Conservation (phyloP, 1,140 invertebrate species). For the Macrobrachium nipponense region DNA sequence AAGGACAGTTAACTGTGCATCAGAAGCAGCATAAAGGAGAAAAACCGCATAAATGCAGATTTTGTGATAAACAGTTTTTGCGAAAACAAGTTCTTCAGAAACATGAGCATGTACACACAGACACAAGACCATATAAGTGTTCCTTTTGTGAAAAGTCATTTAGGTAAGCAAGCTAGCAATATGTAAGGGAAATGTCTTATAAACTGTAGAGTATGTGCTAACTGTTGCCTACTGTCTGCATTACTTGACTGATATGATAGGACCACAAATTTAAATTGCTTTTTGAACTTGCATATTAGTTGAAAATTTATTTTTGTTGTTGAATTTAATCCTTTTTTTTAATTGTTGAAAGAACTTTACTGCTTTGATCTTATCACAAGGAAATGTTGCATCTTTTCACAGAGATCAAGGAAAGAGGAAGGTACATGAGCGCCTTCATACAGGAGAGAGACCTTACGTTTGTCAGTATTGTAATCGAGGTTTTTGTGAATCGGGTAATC, state of each 20-base stretch:
- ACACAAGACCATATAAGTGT: slow-evolving; percentile 52
- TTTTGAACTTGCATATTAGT: background rate
- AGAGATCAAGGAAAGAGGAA: slow-evolving; percentile 41
- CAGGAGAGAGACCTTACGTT: slow-evolving; percentile 62
- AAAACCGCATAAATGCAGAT: slow-evolving; percentile 48
- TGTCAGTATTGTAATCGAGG: slow-evolving; percentile 61
- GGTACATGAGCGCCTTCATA: slow-evolving; percentile 53
- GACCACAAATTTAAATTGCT: too few relatives aligned
- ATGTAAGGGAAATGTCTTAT: background rate
- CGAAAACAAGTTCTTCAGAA: slow-evolving; percentile 46
- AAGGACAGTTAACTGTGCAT: slow-evolving; percentile 49
- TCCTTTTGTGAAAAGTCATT: slow-evolving; percentile 51
- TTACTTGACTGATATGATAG: too few relatives aligned
- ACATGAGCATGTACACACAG: slow-evolving; percentile 52
- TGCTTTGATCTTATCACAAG: background rate
- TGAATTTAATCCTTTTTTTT: background rate
- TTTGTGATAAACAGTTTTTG: slow-evolving; percentile 48
- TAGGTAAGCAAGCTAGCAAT: slow-evolving; percentile 12
- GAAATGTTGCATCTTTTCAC: background rate
- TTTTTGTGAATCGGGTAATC: slow-evolving; percentile 63
- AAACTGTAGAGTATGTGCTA: background rate
- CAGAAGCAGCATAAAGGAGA: slow-evolving; percentile 34
- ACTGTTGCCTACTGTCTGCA: background rate
- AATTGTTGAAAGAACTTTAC: background rate
- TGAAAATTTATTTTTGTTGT: background rate